phyloP scores from a whole-genome alignment of 1,140 invertebrate genomes.

The Drosophila bocqueti region DNA sequence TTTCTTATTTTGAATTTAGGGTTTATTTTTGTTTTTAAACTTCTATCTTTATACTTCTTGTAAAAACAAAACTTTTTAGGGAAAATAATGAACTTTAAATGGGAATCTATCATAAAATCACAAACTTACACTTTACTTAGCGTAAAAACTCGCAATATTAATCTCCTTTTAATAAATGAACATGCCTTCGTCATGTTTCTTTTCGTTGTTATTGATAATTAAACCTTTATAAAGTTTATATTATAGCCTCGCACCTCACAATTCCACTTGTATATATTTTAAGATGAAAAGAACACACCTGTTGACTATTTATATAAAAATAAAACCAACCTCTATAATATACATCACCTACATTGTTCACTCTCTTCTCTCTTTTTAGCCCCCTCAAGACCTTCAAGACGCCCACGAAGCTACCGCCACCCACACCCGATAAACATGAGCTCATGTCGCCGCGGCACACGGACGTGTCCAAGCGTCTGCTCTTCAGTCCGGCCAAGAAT shows the following conservation, averaged over 20 bases:
- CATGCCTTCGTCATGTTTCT: too few species aligned
- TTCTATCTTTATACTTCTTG: too few species aligned
- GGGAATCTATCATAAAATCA: neutral
- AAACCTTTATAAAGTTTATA: neutral
- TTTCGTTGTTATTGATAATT: neutral
- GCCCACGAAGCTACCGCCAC: conserved; percentile 79
- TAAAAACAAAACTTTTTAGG: neutral
- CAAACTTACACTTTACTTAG: neutral
- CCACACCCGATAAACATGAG: conserved; percentile 83
- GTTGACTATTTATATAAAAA: conserved; percentile 4
- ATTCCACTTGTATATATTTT: neutral
- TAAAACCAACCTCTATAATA: neutral
- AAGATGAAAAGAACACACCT: neutral
- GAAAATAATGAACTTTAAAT: neutral
- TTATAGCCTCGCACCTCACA: neutral
- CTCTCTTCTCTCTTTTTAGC: conserved; percentile 45
- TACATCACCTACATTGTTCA: neutral
- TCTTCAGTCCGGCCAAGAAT: conserved; percentile 88
- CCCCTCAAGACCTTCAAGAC: conserved; percentile 86
- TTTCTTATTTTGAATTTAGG: neutral
- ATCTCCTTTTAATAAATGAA: neutral
- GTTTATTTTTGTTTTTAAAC: neutral
- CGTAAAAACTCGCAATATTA: neutral
- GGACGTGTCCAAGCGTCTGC: conserved; percentile 78
- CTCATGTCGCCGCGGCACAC: conserved; percentile 84